Evolutionary conservation across 2,113 vertebrate genomes (phyloP), one percentile per base, ranked within the genome.

Genomic region (Sinocyclocheilus rhinocerous): DNA sequence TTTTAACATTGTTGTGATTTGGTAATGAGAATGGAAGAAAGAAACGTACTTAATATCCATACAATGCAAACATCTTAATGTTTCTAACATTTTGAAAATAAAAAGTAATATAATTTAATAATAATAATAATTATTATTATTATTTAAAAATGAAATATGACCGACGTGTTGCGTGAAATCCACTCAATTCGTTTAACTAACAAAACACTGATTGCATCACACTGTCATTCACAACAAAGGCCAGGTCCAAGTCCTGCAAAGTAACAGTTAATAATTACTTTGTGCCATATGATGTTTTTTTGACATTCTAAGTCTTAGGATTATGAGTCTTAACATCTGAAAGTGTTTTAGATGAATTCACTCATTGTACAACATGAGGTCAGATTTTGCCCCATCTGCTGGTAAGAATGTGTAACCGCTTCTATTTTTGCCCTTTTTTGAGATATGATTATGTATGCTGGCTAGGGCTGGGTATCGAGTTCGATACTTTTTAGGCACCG

Each of bases 321-420:
- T 80, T 79, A 57, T 26, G 29, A 79, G 61, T 33, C 29, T 24
- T 33, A 61, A 24, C 39, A 65, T 85, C 63, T 85, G 63, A 50
- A 79, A 45, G 29, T 13, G 63, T 80, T 80, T 79, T 55, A 26
- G 4, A 55, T 73, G 76, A 70, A 45, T 81, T 72, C 39, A 48
- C 26, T 55, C 42, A 69, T 78, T 76, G 59, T 69, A 29, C 67
- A 69, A 65, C 59, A 67, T 29, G 39, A 65, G 36, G 16, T 48
- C 13, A 36, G n/a, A 29, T n/a, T n/a, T 22, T 12, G 80, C 45
- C 45, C 73, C 61, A 83, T 73, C 73, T 83, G 59, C 57, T 83
- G 72, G 57, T 67, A 20, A 77, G 61, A 87, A 87, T 77, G 72
- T 20, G 29, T 26, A 77, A 77, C 39, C 13, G n/a, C 50, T 42